Base-by-base conservation (phyloP, 2,797 vertebrate genomes). In the Novumbra hubbsi region DNA sequence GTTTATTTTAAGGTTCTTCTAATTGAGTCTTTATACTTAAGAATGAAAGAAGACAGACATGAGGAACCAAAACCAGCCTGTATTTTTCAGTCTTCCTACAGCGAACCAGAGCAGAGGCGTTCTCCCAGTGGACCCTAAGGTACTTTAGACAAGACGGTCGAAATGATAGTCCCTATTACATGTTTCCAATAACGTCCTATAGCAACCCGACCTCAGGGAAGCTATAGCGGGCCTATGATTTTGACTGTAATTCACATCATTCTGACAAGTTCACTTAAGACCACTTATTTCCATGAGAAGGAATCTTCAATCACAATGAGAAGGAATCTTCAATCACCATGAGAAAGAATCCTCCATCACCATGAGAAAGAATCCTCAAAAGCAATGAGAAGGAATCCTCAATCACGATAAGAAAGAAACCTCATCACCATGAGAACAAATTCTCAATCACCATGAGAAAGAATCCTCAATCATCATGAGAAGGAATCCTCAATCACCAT, bases 31-130 rank as follows among this genome's bases (percentile, higher is more conserved):
- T 60, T 60, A 60, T 3, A 6, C 82, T 74, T 92, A 91, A 91
- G 89, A 85, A 83, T 87, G 67, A 81, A 80, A 81, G 74, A 81
- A 80, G 88, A 86, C 85, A 83, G 87, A 84, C 75, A 76, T 68
- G 62, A 71, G 88, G 78, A 63, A 88, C 86, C 89, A 91, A 91
- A 90, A 79, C 85, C 73, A 82, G 84, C 88, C 90, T 92, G 86
- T 92, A 90, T 94, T 86, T 93, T 93, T 90, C 92, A 93, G 92
- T 92, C 85, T 75, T 78, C 76, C 83, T 80, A 78, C 82, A 79
- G 83, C 89, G 85, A 92, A 90, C 86, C 90, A 90, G 85, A 90
- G 80, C 84, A 90, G 84, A 86, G 89, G 89, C 68, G 85, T 80
- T 71, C 86, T 88, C 88, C 77, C 83, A 88, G 88, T 83, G 82